phyloP scores from a whole-genome alignment of 2,888 invertebrate species.

The Yponomeuta plumbellus region DNA sequence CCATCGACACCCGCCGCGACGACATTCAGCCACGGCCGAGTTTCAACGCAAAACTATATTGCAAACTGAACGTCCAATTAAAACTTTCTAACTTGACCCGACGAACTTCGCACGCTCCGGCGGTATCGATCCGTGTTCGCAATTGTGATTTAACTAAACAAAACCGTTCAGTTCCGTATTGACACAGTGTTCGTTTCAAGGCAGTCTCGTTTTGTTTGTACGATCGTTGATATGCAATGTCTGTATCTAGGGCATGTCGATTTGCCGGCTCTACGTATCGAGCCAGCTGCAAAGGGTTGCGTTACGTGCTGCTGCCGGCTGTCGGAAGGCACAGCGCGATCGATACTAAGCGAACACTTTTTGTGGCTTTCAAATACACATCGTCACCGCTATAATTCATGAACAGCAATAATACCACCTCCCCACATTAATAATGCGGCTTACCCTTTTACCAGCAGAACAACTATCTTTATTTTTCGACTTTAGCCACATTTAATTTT shows the following conservation, averaged over 20 bases:
- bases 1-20: constrained; percentile 31
- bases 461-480: neutral
- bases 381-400: constrained; percentile 2
- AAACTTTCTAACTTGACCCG: neutral
- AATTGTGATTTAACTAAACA: neutral
- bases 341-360: constrained; percentile 66
- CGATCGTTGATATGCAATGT: neutral
- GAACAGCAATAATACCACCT: neutral
- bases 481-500: neutral
- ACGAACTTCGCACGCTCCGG: neutral
- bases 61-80: neutral
- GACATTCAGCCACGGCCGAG: constrained; percentile 11
- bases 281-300: constrained; percentile 37
- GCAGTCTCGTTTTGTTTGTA: constrained; percentile 6
- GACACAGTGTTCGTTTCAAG: constrained; percentile 14
- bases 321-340: constrained; percentile 35
- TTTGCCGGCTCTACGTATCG: neutral
- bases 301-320: constrained; percentile 60
- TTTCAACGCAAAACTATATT: neutral
- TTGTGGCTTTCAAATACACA: neutral
- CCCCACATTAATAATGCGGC: neutral
- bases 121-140: neutral
- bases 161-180: neutral
- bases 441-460: neutral
- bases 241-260: neutral